Evolutionary conservation across 1,140 invertebrate species (phyloP), one percentile per base, ranked within the genome.

Genomic region (Calosoma granatense): DNA sequence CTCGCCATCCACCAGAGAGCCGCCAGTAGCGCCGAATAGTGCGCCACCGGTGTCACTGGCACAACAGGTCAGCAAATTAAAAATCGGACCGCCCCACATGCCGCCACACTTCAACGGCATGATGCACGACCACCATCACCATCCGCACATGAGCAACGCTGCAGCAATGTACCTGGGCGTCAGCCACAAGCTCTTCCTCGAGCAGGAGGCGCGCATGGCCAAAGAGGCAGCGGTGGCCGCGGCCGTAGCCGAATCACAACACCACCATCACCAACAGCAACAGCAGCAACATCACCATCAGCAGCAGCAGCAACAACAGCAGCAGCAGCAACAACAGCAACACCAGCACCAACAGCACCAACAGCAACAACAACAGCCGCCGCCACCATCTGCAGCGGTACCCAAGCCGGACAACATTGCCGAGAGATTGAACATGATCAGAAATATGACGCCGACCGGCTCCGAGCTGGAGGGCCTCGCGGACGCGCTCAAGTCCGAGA

Each of bases 401-500:
- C 39, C n/a, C n/a, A 22, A 30, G 59, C 58, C 67, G 3, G 67
- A 69, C 30, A 65, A 67, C 57, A 70, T 84, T 11, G 77, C 80
- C 3, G 83, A 85, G 60, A 74, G 83, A 59, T 72, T 85, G 55
- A 81, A 80, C 56, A 79, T 84, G 67, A 73, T 85, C 67, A 76
- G 82, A 58, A 80, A 74, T 63, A 81, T 77, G 61, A 77, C 78
- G 19, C 69, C 68, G 6, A 83, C 82, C 0, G 84, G 82, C 20
- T 78, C 84, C 14, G 91, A 94, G 67, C 75, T 94, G 1, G 90
- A 95, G 72, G 86, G 87, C 52, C 75, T 95, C 43, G 89, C 90
- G 3, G 91, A 95, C 63, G 83, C 87, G 47, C 78, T 96, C 1
- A 96, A 96, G 74, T 84, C 83, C 30, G 92, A 96, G 77, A 88